Base-by-base conservation (phyloP, 2,888 invertebrate species). In the Deilephila elpenor region DNA sequence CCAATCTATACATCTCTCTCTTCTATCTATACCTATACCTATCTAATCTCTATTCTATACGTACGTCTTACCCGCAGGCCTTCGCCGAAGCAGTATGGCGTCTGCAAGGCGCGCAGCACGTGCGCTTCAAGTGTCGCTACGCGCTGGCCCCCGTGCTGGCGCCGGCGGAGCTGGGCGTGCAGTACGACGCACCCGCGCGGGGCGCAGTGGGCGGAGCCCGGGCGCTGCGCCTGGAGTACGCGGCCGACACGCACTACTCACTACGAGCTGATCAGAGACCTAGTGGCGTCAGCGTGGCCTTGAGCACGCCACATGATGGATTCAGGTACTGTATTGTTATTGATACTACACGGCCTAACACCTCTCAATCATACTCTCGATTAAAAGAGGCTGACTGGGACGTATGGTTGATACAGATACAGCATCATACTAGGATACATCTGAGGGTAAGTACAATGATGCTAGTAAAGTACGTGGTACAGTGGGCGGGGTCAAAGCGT, bases 31-130 rank as follows among this genome's bases (percentile, higher is more conserved):
- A 25, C 25, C 1, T 25, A 25, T 25, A 1, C 25, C 25, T 25
- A 25, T 25, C 1, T n/a, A n/a, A n/a, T n/a, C n/a, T n/a, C n/a
- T n/a, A n/a, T 1, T 37, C 0, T 37, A 25, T 25, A 25, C 25
- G 61, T 19, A 14, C 17, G 14, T 56, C 4, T 4, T 3, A 5
- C 4, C 14, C 75, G 0, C 82, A 95, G 94, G 77, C 94, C 1
- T 93, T 91, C 81, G 91, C 93, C 0, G 93, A 94, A 77, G 91
- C 86, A 17, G 89, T 91, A 1, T 96, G 96, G 96, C 92, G 95
- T 0, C 91, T 92, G 0, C 85, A 93, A 3, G 89, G 92, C 0
- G 81, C 84, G 7, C 89, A 91, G 5, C 89, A 92, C 80, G 82
- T 96, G 0, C 92, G 94, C 32, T 91, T 94, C 72, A 94, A 92